Base-by-base conservation (phyloP, 2,888 invertebrate genomes). In the Lochmaea crataegi region DNA sequence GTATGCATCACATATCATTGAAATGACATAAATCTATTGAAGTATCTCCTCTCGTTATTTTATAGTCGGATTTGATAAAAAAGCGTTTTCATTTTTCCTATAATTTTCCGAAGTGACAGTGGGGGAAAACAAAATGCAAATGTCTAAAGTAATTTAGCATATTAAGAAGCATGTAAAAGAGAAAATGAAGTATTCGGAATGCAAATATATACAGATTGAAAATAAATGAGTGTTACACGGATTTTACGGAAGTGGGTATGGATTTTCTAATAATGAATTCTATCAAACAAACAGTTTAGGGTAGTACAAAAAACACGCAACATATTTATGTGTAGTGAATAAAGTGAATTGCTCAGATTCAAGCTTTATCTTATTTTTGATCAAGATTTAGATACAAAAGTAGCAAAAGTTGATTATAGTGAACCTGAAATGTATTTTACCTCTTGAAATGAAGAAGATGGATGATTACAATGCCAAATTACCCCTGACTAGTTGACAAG, bases 191-290 rank as follows among this genome's bases (percentile, higher is more conserved):
- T 53, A 18, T 53, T 53, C 6, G 16, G 10, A 53, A 53, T 53
- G 53, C 53, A 53, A 53, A 53, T 53, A 53, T 53, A 53, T 53
- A 53, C 53, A 53, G 18, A 53, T 53, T 53, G 16, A 53, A 16
- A 53, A 18, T 53, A 53, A 53, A 9, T 18, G 18, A 16, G 16
- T 16, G 16, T 6, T 16, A 53, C 18, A 53, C 9, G 16, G 53
- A 53, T 53, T 16, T 16, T 16, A 53, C 16, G 16, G 18, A 6
- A 53, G 53, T 18, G 2, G 9, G 9, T 16, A 53, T 16, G n/a
- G 22, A 22, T 22, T 22, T 22, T 22, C 22, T 22, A 22, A 22
- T 22, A 22, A 22, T 22, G 1, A 22, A 22, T 22, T 22, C 2
- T 22, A 22, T 22, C 22, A 22, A 22, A 22, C 22, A 22, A 22